Base-by-base conservation (phyloP, 35 echinoderm and acorn worm genomes). In the Lytechinus variegatus region DNA sequence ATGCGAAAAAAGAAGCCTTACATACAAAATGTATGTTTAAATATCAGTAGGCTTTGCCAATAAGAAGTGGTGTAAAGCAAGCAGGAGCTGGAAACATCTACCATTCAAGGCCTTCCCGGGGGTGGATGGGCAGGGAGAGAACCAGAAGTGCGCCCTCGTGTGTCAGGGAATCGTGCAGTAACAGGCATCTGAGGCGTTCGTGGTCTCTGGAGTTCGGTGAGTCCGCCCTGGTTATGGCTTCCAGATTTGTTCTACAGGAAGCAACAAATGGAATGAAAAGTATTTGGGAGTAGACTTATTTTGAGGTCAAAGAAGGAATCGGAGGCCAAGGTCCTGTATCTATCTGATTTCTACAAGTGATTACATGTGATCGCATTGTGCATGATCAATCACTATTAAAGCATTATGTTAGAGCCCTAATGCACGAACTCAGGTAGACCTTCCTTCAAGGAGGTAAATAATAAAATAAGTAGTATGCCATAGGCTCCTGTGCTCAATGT, bases 161-260 rank as follows among this genome's bases (percentile, higher is more conserved):
- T 93, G 92, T 93, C 92, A 13, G 92, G 92, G 27, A 93, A 93
- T 54, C 92, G 28, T 56, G 92, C 52, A 57, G 92, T 93, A 9
- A 93, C 54, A 1, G 92, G 92, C 92, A 93, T 93, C 92, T 55
- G 53, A 13, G 92, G 92, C 19, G 92, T 93, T 0, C 92, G 53
- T 14, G 92, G 92, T 55, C 92, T 54, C 92, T 93, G 92, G 54
- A 93, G 92, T 33, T 93, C 92, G 14, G 92, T 93, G n/a, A 93
- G 54, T 57, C 92, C 92, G 11, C 92, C n/a, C 92, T 93, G 92
- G n/a, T 55, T 57, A 13, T 53, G 28, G 87, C 57, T 57, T 5
- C 9, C 54, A 55, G 14, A 28, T 57, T 54, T 93, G 92, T 54
- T 55, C 52, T 55, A 10, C 28, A 54, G 52, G 14, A 54, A 44